Base-by-base conservation (phyloP, 2,797 vertebrate species). In the Myripristis murdjan region DNA sequence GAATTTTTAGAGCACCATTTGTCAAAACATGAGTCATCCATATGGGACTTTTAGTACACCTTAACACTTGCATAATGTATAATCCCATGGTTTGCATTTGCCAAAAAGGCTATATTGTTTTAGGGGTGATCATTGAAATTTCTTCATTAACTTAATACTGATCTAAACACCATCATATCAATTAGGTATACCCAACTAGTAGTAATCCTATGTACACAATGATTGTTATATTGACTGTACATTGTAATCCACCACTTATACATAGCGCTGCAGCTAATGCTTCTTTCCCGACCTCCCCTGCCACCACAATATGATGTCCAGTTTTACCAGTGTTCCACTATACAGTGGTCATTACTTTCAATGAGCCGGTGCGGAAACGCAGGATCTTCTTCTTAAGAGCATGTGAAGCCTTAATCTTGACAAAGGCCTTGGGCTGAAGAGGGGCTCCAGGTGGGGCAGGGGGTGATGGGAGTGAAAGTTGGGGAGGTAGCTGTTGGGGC, bases 311-410 rank as follows among this genome's bases (percentile, higher is more conserved):
- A 37, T 37, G 64, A 31, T n/a, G 35, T 41, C 9, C 23, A 33
- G 47, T n/a, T 5, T 10, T 20, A n/a, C 15, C 39, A 7, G 26
- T 10, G 23, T 52, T 52, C n/a, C 51, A 48, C 64, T 18, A 97
- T 47, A 97, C 96, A 0, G 96, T 97, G 1, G 96, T 97, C 96
- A 97, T 97, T 71, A 97, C 95, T 91, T 97, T 97, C 28, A 97
- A 94, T 1, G 96, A 97, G 31, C 96, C 96, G 0, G 95, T 96
- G 23, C 95, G 94, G 82, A 97, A 97, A n/a, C 96, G 94, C 70
- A 97, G 85, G 37, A 97, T 97, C 90, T 97, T 97, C 77, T 97
- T 97, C 82, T 97, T 97, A 1, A 97, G 95, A 0, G 96, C 96
- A 16, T 97, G 96, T 0, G 96, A 97, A 0, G 96, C 96, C 82